These are phyloP conservation scores for Lasiurus cinereus DNA, from an alignment of 2,113 vertebrate species.

Conservation along the genomic window DNA sequence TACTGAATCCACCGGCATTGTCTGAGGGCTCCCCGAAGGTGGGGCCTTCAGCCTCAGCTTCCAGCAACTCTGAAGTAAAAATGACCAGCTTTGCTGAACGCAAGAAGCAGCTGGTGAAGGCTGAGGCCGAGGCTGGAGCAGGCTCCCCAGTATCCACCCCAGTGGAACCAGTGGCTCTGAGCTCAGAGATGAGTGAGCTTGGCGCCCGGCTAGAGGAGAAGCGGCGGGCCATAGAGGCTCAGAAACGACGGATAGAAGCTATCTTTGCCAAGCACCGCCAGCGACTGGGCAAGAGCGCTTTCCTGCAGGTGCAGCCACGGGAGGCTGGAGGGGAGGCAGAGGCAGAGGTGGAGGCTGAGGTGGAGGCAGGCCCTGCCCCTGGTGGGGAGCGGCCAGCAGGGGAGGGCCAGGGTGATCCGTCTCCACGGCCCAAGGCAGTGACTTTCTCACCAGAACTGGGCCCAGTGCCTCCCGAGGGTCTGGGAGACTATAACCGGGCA, in stretches of 20 bases:
- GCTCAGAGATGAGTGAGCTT: conserved; percentile 93
- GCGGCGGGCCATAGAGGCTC: conserved; percentile 94
- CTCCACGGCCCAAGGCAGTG: conserved; percentile 82
- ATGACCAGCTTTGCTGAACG: conserved; percentile 97
- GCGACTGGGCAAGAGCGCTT: conserved; percentile 93
- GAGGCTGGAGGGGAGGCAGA: conserved; percentile 85
- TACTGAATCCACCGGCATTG: not conserved
- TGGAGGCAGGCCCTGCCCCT: conserved; percentile 21
- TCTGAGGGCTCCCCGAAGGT: conserved; percentile 72
- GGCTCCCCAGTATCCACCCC: conserved; percentile 22
- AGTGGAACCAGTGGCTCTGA: conserved; percentile 86
- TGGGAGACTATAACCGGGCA: conserved; percentile 94
- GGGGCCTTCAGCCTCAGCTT: conserved; percentile 8
- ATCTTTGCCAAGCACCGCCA: conserved; percentile 96
- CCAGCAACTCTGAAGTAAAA: conserved; percentile 90
- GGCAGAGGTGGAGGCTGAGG: not conserved
- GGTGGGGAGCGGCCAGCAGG: conserved; percentile 73
- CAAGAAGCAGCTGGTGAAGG: conserved; percentile 90
- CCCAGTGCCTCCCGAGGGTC: conserved; percentile 81
- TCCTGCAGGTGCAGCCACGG: conserved; percentile 91
- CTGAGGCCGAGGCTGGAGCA: conserved; percentile 60
- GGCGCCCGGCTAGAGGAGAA: conserved; percentile 94
- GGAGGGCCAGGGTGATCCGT: conserved; percentile 75
- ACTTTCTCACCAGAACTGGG: conserved; percentile 91
- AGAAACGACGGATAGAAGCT: conserved; percentile 96